Base-by-base conservation (phyloP, 2,113 vertebrate genomes). In the Centropus bengalensis region DNA sequence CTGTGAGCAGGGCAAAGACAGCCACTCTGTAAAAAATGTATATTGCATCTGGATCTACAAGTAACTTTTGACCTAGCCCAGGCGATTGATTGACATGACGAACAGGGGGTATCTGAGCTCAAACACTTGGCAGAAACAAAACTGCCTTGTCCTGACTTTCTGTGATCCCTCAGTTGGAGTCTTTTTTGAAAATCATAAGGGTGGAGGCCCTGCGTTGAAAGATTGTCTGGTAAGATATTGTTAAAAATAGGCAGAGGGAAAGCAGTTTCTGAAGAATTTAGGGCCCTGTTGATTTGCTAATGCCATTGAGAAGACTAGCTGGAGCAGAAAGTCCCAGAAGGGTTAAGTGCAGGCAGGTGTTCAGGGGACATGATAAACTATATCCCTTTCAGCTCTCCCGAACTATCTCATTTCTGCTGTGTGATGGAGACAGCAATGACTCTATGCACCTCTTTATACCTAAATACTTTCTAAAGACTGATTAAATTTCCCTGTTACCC, bases 271-370 rank as follows among this genome's bases (percentile, higher is more conserved):
- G 94, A 92, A 88, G 97, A 96, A 94, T 95, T 94, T 60, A 36
- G 88, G 89, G 94, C 91, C 93, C 92, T 91, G 92, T 89, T 96
- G 96, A 97, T 97, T 88, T 91, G 5, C 87, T 94, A 89, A 96
- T 54, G 36, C 91, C 92, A 81, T 90, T 98, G 97, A 98, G 98
- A 98, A 95, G 97, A 96, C 89, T 95, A 98, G 97, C 97, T 98
- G 97, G 98, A 97, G 98, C 98, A 98, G 97, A 98, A 98, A 98
- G 97, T 96, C 96, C 97, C 95, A 88, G 96, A 97, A 97, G 97
- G 98, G 97, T 98, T 98, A 98, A 98, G 97, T 98, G 98, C 97
- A 98, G 98, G 97, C 97, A 98, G 98, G 97, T 98, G 97, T 98
- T 97, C 96, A 17, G 17, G 76, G 82, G 86, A 84, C 64, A 87